A percentile compares a stretch with the other conserved stretches of the same genome.
phyloP scores from a whole-genome alignment of 2,113 vertebrate genomes.

The Elephantulus edwardii region DNA sequence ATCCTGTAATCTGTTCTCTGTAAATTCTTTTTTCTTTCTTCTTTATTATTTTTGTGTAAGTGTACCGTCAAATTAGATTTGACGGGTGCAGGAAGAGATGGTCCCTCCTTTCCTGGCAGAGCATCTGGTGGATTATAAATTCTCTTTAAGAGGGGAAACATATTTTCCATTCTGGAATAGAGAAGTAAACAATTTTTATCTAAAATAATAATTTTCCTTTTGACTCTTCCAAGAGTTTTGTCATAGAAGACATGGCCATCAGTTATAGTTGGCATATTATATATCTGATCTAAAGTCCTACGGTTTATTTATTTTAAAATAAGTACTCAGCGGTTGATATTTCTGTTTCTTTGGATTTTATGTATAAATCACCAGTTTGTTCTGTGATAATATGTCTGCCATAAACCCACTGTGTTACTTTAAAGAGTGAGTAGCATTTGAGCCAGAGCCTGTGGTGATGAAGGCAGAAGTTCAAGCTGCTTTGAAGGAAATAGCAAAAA shows the following conservation, averaged over 20 bases:
- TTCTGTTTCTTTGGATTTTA: conserved; percentile 25
- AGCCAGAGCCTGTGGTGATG: too few relatives aligned
- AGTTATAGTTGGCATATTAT: not conserved
- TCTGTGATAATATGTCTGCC: not conserved
- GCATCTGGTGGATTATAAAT: too few relatives aligned
- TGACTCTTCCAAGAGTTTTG: not conserved
- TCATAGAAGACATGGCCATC: not conserved
- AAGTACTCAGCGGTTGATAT: not conserved
- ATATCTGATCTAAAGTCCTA: not conserved
- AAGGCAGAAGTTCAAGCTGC: too few relatives aligned
- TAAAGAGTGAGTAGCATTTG: not conserved
- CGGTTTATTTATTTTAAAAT: not conserved
- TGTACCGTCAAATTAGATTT: too few relatives aligned
- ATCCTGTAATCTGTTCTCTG: not conserved
- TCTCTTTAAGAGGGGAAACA: conserved; percentile 24
- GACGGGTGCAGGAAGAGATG: too few relatives aligned
- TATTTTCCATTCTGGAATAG: not conserved
- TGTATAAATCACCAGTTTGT: not conserved
- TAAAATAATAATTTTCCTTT: conserved; percentile 21
- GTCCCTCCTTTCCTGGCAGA: too few relatives aligned
- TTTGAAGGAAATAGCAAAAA: too few relatives aligned
- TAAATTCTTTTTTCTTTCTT: conserved; percentile 8
- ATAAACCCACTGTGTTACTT: conserved; percentile 14
- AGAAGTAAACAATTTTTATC: not conserved
- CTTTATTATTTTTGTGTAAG: too few relatives aligned